Evolutionary conservation across 1,140 invertebrate species (phyloP).

Genomic region (Tribolium madens): DNA sequence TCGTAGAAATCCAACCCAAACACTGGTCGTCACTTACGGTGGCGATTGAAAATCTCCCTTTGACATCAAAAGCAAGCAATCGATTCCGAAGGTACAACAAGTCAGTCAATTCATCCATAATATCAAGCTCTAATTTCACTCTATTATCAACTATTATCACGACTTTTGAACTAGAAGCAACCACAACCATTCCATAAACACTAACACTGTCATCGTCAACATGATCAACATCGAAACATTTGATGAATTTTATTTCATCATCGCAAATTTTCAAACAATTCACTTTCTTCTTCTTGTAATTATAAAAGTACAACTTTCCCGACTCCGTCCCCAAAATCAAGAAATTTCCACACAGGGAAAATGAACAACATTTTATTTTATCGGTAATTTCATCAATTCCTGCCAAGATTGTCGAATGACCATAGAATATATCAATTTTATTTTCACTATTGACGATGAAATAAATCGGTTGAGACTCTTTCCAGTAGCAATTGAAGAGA

Average conservation of each 20-base stretch:
- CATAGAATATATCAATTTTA: slow-evolving; percentile 48
- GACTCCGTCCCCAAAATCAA: slow-evolving; percentile 47
- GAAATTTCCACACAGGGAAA: slow-evolving; percentile 48
- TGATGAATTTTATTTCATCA: slow-evolving; percentile 11
- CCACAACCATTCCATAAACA: slow-evolving; percentile 3
- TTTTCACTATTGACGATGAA: slow-evolving; percentile 42
- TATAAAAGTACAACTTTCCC: slow-evolving; percentile 46
- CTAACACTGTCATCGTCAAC: background rate
- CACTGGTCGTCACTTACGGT: background rate
- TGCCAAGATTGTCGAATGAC: slow-evolving; percentile 42
- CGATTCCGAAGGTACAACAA: background rate
- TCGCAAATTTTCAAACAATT: background rate
- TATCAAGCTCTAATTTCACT: background rate
- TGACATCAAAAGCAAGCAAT: background rate
- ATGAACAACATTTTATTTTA: slow-evolving; percentile 28
- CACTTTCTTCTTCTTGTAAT: slow-evolving; percentile 42
- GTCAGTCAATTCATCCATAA: background rate
- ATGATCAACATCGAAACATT: slow-evolving; percentile 9
- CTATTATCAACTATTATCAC: slow-evolving; percentile 4
- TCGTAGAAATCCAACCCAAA: background rate
- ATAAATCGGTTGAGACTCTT: slow-evolving; percentile 41
- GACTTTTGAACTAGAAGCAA: background rate
- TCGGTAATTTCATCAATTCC: slow-evolving; percentile 44
- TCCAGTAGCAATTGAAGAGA: slow-evolving; percentile 48
- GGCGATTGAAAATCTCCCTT: background rate